These are phyloP conservation scores for Procambarus clarkii DNA, from an alignment of 1,140 invertebrate species.

Conservation along the genomic window DNA sequence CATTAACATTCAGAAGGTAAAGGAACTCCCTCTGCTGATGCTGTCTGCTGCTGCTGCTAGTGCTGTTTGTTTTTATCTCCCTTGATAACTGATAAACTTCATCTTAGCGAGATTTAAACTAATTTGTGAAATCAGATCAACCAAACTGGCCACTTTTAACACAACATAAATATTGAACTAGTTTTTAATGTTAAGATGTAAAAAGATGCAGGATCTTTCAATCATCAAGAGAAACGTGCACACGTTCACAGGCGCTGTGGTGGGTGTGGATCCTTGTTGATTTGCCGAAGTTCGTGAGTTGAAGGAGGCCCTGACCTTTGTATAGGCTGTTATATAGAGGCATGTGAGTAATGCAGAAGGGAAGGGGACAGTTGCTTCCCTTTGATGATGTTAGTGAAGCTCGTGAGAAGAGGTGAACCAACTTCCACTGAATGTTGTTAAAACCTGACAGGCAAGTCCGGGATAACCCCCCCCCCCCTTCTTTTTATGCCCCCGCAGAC, in stretches of 20 bases:
- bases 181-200: background rate
- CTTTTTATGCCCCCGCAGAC: too few relatives aligned
- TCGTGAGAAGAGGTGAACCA: background rate
- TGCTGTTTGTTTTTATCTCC: background rate
- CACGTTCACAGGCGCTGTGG: background rate
- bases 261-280: background rate
- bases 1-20: background rate
- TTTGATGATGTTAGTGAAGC: background rate
- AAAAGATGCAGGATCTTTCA: background rate
- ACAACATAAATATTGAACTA: too few relatives aligned
- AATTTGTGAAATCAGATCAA: too few relatives aligned
- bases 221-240: background rate
- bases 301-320: background rate
- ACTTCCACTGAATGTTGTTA: background rate
- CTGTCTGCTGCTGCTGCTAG: background rate
- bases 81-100: background rate
- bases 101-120: background rate
- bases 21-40: background rate
- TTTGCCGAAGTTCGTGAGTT: background rate
- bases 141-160: too few relatives aligned
- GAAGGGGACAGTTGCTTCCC: too few relatives aligned
- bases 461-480: too few relatives aligned
- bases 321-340: background rate
- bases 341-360: background rate
- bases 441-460: too few relatives aligned